Conservation (phyloP, 2,113 vertebrate genomes). For the Agapornis roseicollis region DNA sequence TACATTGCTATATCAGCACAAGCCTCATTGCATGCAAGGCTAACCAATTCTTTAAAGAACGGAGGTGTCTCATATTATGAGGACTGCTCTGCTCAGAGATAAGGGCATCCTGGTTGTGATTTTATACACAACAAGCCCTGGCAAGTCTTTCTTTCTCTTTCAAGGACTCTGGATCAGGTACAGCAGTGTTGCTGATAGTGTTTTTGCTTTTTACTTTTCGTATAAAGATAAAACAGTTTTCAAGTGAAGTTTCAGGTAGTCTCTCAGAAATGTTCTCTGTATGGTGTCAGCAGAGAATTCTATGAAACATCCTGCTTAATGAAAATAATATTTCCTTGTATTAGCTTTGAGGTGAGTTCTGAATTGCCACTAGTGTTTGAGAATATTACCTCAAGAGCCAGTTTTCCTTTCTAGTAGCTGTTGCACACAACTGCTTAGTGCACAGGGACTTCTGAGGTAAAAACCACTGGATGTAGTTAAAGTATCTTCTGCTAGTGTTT, state of each 20-base stretch:
- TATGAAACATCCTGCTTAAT: conserved; percentile 63
- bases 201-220: not conserved
- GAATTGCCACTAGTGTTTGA: not conserved
- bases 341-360: conserved; percentile 48
- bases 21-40: not conserved
- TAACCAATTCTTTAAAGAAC: not conserved
- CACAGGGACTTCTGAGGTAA: not conserved
- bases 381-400: conserved; percentile 6
- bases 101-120: not conserved
- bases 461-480: conserved; percentile 31
- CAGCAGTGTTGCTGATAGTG: not conserved
- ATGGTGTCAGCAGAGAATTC: conserved; percentile 20
- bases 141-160: not conserved
- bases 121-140: not conserved
- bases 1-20: not conserved
- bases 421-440: not conserved
- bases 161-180: not conserved
- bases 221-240: not conserved
- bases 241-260: not conserved
- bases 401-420: conserved; percentile 47
- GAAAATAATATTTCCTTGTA: conserved; percentile 69
- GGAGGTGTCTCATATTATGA: not conserved
- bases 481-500: conserved; percentile 38
- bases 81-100: not conserved
- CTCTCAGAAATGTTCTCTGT: not conserved